Conservation (phyloP, 2,113 vertebrate genomes). For the Cyanistes caeruleus region DNA sequence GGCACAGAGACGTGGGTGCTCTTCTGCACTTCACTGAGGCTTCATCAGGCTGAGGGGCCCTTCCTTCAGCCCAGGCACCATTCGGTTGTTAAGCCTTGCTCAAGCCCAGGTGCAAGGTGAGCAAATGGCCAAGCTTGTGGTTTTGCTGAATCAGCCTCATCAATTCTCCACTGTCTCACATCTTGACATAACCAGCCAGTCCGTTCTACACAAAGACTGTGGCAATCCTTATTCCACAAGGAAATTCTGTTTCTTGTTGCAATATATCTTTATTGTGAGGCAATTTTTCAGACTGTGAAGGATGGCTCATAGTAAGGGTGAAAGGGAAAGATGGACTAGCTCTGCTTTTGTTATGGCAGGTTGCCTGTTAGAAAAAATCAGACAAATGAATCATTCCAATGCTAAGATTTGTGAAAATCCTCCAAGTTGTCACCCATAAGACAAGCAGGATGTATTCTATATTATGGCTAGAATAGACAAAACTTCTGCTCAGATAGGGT, state of each 20-base stretch:
- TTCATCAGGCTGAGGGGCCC: rapidly evolving
- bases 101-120: neutral
- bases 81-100: neutral
- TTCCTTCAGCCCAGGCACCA: neutral
- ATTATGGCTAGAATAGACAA: neutral
- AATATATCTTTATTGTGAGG: neutral
- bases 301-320: neutral
- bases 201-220: neutral
- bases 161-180: neutral
- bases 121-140: neutral
- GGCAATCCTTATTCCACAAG: neutral
- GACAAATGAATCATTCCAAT: neutral
- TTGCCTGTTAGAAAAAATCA: neutral
- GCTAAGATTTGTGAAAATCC: neutral
- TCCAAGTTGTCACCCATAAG: neutral
- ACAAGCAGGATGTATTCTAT: neutral
- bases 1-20: neutral
- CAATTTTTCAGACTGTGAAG: neutral
- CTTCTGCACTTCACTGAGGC: neutral
- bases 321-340: neutral
- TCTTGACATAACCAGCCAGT: neutral
- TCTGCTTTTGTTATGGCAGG: neutral
- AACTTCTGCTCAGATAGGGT: neutral
- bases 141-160: neutral
- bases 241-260: neutral